Evolutionary conservation across 2,888 invertebrate genomes (phyloP), one percentile per base, ranked within the genome.

Genomic region (Palloptera scutellata): DNA sequence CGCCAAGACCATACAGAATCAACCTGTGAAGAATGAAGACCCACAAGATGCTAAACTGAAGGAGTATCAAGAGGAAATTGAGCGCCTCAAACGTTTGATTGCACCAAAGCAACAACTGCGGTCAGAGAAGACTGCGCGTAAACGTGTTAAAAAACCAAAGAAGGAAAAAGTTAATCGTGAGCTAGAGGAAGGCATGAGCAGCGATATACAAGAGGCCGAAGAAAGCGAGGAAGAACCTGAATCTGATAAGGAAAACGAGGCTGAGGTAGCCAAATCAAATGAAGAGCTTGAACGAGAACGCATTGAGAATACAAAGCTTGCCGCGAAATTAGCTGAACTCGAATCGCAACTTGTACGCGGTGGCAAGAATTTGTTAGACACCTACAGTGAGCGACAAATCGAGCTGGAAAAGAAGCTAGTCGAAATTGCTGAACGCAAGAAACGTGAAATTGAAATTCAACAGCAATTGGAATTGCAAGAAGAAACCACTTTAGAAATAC

Each of bases 1-100:
- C 57, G 99, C 99, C 13, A 99, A 99, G 87, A 96, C 96, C 75
- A 99, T 99, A 78, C 97, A 98, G 88, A 99, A 99, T 86, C 95
- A 96, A 85, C 98, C 99, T 19, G 92, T 95, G 75, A 95, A 98
- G 81, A 99, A 99, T 86, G 98, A 99, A 85, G 98, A 99, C 88
- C 98, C 98, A 48, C 98, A 99, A 86, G 98, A 99, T 86, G 98
- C 98, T 20, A 90, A 98, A 81, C 87, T 97, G 64, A 89, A 97
- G 79, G 95, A 98, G 83, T 96, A 97, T 86, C 98, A 98, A 84
- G 93, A 94, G 73, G 97, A 97, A 87, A 97, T 98, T 82, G 92
- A 92, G 78, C 87, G 94, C 10, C 87, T 93, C 72, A 87, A 88
- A 68, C 78, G 83, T 9, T 74, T 80, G 48, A 85, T 85, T 61